These are phyloP conservation scores for Passerina amoena DNA, from an alignment of 2,113 vertebrate species.

Conservation along the genomic window DNA sequence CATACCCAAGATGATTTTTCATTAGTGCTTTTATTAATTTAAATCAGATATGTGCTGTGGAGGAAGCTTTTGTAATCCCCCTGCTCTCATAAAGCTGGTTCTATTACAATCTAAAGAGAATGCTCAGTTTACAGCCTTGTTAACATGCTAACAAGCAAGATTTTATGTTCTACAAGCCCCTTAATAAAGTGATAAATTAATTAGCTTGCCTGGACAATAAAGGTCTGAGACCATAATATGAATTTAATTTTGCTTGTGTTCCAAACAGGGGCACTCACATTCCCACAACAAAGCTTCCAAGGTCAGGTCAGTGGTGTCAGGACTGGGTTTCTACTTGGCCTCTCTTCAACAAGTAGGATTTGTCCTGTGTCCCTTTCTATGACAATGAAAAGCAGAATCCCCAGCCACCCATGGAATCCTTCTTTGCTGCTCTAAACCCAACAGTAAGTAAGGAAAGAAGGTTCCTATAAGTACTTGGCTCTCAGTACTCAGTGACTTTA, in stretches of 20 bases:
- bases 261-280: background rate
- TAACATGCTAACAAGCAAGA: slow-evolving; percentile 24
- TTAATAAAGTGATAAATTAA: slow-evolving; percentile 47
- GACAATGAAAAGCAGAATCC: background rate
- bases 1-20: slow-evolving; percentile 11
- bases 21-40: slow-evolving; percentile 50
- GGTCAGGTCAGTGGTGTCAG: background rate
- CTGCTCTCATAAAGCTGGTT: slow-evolving; percentile 16
- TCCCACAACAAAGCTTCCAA: background rate
- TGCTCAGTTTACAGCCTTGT: slow-evolving; percentile 29
- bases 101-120: slow-evolving; percentile 23
- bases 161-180: slow-evolving; percentile 8
- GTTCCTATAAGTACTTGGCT: background rate
- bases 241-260: background rate
- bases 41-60: background rate
- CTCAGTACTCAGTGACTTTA: background rate
- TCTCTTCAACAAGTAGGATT: background rate
- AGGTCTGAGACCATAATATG: background rate
- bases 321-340: background rate
- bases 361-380: background rate
- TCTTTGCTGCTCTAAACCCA: background rate
- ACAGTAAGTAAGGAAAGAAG: background rate
- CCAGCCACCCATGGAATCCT: background rate
- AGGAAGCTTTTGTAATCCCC: slow-evolving; percentile 17
- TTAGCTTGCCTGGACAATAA: slow-evolving; percentile 21